Evolutionary conservation across 35 echinoderm and acorn worm genomes (phyloP), one percentile per base, ranked within the genome.

Genomic region (Ophioderma brevispina): DNA sequence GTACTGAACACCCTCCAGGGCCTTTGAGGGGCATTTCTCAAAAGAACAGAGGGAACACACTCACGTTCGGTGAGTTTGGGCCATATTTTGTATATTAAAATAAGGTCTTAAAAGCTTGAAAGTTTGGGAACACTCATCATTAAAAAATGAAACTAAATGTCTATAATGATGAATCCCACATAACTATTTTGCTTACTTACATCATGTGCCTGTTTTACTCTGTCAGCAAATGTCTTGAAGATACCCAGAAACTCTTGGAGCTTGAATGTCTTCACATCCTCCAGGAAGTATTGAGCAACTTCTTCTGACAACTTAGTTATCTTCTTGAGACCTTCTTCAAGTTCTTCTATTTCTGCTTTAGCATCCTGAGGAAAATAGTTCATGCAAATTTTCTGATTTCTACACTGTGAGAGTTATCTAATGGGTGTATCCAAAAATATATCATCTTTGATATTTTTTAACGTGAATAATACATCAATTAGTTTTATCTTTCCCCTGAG

Each of bases 201-300:
- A 86, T 98, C 87, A 89, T 88, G 55, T 40, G 90, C 90, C 79
- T 92, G 87, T 82, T 92, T 95, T 33, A 98, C 84, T 35, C 90
- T 37, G 19, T 98, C 86, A 38, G 93, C 81, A 81, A 98, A 98
- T 3, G 90, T 99, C 41, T 99, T 94, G 35, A 99, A 91, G 70
- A 95, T 89, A 39, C 59, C 38, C 0, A 99, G 33, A 39, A 91
- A 98, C 33, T 98, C 96, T 35, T 98, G 85, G 21, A 98, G 89
- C 77, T 98, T 98, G 42, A 98, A 98, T 35, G 85, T 92, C 0
- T 55, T 80, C 36, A 34, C 63, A 81, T 99, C 97, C 82, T 99
- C 97, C 55, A 87, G 87, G 81, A 99, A 99, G 77, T 93, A 99
- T 1, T 55, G 43, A 28, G 94, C 94, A 32, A 99, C 82, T 14